Evolutionary conservation across 2,888 invertebrate species (phyloP).

Genomic region (Stegophylla sp.): DNA sequence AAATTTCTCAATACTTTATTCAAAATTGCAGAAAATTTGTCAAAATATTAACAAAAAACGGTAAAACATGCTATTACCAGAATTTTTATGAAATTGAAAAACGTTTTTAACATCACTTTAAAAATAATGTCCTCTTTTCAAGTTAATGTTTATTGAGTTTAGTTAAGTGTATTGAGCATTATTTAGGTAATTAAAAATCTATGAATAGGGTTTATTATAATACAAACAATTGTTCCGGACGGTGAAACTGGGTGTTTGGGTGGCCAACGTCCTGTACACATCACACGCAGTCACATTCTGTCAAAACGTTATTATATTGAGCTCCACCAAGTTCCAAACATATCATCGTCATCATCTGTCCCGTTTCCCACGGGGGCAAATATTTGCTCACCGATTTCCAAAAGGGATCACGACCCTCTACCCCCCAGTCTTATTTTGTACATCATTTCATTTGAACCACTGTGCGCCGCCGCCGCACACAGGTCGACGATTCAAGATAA

Average conservation of each 20-base stretch:
- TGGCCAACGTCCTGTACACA: neutral
- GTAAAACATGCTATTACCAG: no score
- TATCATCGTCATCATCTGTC: slow-evolving; percentile 44
- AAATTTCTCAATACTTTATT: no score
- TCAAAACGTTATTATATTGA: neutral
- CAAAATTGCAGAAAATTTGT: no score
- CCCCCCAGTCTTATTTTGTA: neutral
- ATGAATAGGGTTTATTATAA: no score
- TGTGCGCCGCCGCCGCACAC: neutral
- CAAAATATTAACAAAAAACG: no score
- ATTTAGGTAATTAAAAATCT: no score
- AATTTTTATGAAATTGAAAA: no score
- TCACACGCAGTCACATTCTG: neutral
- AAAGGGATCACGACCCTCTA: slow-evolving; percentile 51
- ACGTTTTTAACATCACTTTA: no score
- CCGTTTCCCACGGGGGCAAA: slow-evolving; percentile 52
- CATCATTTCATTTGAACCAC: neutral
- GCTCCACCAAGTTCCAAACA: neutral
- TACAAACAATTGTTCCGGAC: no score
- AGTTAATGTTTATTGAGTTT: no score
- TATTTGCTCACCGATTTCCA: slow-evolving; percentile 54
- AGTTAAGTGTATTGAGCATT: no score
- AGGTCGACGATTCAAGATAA: slow-evolving; percentile 40
- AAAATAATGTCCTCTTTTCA: no score
- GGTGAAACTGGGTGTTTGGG: neutral